Conservation (phyloP, 2,797 vertebrate species). For the Platalea minor region DNA sequence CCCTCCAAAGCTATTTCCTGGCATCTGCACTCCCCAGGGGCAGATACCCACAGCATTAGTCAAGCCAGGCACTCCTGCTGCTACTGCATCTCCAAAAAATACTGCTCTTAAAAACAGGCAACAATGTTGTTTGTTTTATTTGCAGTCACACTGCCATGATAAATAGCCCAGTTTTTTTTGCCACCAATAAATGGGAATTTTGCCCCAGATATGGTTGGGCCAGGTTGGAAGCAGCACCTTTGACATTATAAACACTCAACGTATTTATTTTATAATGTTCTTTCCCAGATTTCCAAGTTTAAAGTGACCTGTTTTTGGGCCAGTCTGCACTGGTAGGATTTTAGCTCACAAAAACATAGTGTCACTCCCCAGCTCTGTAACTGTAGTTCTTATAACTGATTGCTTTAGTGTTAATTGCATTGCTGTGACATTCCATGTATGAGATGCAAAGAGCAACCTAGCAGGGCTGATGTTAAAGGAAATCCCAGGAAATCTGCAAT, state of each 20-base stretch:
- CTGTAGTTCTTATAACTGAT: not conserved
- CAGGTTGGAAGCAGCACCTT: not conserved
- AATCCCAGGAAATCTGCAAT: not conserved
- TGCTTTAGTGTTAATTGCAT: not conserved
- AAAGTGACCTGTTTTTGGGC: not conserved
- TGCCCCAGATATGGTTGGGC: not conserved
- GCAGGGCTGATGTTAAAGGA: not conserved
- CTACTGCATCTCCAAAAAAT: slow-evolving; percentile 36
- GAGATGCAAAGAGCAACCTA: not conserved
- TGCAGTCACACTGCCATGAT: not conserved
- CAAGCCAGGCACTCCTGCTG: slow-evolving; percentile 51
- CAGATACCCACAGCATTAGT: slow-evolving; percentile 58
- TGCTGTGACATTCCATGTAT: not conserved
- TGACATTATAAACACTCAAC: not conserved
- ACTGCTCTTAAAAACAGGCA: slow-evolving; percentile 15
- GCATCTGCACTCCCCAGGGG: slow-evolving; percentile 56
- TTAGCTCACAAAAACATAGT: not conserved
- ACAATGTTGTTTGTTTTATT: not conserved
- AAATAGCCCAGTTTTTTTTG: not conserved
- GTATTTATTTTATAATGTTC: not conserved
- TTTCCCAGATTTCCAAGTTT: not conserved
- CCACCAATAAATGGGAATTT: not conserved
- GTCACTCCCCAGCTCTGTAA: not conserved
- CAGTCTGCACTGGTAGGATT: not conserved
- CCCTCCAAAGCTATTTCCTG: slow-evolving; percentile 54